phyloP scores from a whole-genome alignment of 2,888 invertebrate genomes.

The Melipona beecheii region DNA sequence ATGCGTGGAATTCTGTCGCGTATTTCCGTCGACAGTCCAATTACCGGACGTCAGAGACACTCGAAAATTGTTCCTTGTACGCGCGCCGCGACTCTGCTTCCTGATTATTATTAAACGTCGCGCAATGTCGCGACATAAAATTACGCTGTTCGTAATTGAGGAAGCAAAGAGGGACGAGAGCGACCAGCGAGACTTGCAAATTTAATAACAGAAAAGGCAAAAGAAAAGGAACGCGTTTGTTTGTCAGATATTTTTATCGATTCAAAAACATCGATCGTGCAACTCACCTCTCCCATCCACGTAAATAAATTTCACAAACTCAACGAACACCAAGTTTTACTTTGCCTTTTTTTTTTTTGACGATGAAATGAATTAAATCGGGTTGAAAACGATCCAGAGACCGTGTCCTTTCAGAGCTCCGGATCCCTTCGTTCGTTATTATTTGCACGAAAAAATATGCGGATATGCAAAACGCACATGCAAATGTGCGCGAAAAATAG shows the following conservation, averaged over 20 bases:
- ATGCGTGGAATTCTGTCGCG: slow-evolving; percentile 51
- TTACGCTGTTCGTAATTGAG: background rate
- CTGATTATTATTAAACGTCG: slow-evolving; percentile 40
- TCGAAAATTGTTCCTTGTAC: slow-evolving; percentile 43
- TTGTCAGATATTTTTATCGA: no score
- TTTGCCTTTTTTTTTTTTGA: background rate
- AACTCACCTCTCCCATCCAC: background rate
- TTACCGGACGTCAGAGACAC: slow-evolving; percentile 54
- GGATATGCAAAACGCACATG: no score
- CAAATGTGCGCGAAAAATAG: no score
- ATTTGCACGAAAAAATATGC: no score
- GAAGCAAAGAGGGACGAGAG: background rate
- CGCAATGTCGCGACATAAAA: background rate
- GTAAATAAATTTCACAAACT: background rate
- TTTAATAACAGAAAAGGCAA: background rate
- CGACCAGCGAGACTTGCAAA: background rate
- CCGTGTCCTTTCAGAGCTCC: background rate
- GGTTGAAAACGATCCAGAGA: background rate
- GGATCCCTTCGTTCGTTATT: background rate
- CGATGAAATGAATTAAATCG: background rate
- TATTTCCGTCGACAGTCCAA: slow-evolving; percentile 52
- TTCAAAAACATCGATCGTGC: background rate
- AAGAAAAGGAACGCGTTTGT: no score
- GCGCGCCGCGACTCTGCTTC: slow-evolving; percentile 16
- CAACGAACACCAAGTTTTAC: background rate